These are phyloP conservation scores for Grammomys surdaster DNA, from an alignment of 2,113 vertebrate genomes.

Conservation along the genomic window DNA sequence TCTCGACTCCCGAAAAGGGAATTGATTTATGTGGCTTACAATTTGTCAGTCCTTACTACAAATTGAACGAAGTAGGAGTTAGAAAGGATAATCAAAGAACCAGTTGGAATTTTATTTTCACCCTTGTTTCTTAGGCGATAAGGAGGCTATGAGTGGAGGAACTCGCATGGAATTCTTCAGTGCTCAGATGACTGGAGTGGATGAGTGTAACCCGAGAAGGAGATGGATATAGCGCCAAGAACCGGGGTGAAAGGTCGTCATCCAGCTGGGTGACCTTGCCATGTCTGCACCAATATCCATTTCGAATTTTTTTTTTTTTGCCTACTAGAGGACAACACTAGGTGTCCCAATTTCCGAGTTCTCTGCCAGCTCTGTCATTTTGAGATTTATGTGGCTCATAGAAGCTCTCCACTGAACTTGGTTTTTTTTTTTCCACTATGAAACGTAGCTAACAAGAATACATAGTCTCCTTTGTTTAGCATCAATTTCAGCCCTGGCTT, in stretches of 20 bases:
- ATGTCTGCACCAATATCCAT: not conserved
- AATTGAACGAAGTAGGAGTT: slow-evolving; percentile 59
- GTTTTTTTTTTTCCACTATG: not conserved
- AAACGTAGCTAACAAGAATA: slow-evolving; percentile 1
- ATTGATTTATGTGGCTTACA: slow-evolving; percentile 68
- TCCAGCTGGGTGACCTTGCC: not conserved
- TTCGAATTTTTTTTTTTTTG: slow-evolving; percentile 7
- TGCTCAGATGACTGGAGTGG: not conserved
- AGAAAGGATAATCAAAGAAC: slow-evolving; percentile 72
- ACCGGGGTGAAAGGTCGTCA: not conserved
- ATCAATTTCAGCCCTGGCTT: not conserved
- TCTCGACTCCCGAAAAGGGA: slow-evolving; percentile 61
- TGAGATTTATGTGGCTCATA: not conserved
- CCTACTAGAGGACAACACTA: not conserved
- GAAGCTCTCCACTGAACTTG: not conserved
- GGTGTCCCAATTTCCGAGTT: slow-evolving; percentile 23
- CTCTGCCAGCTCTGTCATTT: not conserved
- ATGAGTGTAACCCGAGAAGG: not conserved
- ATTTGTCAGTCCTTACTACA: slow-evolving; percentile 64
- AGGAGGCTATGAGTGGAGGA: not conserved
- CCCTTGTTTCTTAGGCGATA: slow-evolving; percentile 17
- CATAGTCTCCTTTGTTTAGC: not conserved
- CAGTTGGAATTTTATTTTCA: slow-evolving; percentile 70
- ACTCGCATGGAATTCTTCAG: not conserved
- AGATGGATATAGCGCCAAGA: not conserved